Evolutionary conservation across 2,888 invertebrate species (phyloP).

Genomic region (Xestia xanthographa): DNA sequence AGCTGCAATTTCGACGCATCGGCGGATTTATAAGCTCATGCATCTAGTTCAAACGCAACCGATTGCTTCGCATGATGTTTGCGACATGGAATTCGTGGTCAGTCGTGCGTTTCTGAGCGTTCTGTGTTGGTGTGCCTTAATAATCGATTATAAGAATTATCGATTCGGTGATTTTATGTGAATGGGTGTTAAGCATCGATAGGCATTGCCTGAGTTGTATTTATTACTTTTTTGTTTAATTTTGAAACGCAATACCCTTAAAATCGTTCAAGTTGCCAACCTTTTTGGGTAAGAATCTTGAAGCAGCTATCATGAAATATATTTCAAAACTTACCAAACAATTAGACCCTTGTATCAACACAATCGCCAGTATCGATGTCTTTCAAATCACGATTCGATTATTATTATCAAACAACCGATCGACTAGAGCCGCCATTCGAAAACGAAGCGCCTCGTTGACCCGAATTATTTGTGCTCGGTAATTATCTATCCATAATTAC

Average conservation of each 20-base stretch:
- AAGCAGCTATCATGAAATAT: neutral
- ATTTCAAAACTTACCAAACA: slow-evolving; percentile 32
- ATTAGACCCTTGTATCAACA: slow-evolving; percentile 23
- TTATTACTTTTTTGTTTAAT: neutral
- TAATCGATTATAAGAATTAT: slow-evolving; percentile 49
- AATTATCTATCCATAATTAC: slow-evolving; percentile 61
- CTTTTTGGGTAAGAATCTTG: neutral
- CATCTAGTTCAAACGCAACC: slow-evolving; percentile 71
- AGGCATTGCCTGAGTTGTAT: neutral
- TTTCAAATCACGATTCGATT: slow-evolving; percentile 54
- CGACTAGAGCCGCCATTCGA: slow-evolving; percentile 11
- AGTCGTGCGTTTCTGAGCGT: slow-evolving; percentile 68
- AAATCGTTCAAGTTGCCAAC: neutral
- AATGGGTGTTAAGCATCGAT: slow-evolving; percentile 16
- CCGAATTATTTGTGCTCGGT: slow-evolving; percentile 46
- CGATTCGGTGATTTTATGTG: slow-evolving; percentile 38
- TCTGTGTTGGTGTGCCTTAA: slow-evolving; percentile 63
- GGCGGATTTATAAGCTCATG: slow-evolving; percentile 72
- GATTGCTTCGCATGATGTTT: slow-evolving; percentile 69
- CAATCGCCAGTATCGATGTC: slow-evolving; percentile 37
- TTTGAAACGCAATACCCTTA: slow-evolving; percentile 5
- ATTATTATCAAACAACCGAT: slow-evolving; percentile 46
- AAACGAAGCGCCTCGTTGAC: slow-evolving; percentile 42
- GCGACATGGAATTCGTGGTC: slow-evolving; percentile 66
- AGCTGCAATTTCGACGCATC: slow-evolving; percentile 71